Conservation (phyloP, 1,140 invertebrate species). For the Oreohelix idahoensis region DNA sequence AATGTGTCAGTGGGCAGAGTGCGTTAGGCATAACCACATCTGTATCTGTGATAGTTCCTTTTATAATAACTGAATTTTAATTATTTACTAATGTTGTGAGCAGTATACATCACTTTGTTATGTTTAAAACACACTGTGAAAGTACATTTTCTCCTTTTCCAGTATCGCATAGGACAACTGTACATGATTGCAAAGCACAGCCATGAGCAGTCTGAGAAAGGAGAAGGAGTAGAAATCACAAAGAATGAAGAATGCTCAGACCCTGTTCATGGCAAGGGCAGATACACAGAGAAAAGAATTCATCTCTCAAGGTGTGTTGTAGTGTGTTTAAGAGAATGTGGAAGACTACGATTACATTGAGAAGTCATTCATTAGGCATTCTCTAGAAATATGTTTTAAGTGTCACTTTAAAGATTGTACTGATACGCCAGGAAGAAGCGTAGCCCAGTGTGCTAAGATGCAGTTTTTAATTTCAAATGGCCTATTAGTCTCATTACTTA, state of each 20-base stretch:
- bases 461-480: too few relatives aligned
- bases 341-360: too few relatives aligned
- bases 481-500: too few relatives aligned
- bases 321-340: neutral
- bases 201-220: conserved; percentile 88
- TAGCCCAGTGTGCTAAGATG: too few relatives aligned
- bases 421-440: too few relatives aligned
- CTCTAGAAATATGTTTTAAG: neutral
- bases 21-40: too few relatives aligned
- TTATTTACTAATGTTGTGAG: too few relatives aligned
- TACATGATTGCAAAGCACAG: conserved; percentile 96
- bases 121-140: neutral
- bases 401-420: neutral
- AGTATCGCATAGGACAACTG: conserved; percentile 93
- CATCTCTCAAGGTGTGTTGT: conserved; percentile 85
- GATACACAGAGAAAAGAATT: conserved; percentile 92
- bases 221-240: conserved; percentile 93
- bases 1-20: too few relatives aligned
- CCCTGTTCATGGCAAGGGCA: conserved; percentile 85
- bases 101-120: neutral
- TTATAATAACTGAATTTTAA: too few relatives aligned
- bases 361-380: neutral
- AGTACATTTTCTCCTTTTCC: conserved; percentile 38
- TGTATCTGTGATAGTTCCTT: too few relatives aligned
- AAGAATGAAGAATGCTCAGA: conserved; percentile 87